These are phyloP conservation scores for Epinephelus coioides DNA, from an alignment of 2,797 vertebrate species.

Conservation along the genomic window DNA sequence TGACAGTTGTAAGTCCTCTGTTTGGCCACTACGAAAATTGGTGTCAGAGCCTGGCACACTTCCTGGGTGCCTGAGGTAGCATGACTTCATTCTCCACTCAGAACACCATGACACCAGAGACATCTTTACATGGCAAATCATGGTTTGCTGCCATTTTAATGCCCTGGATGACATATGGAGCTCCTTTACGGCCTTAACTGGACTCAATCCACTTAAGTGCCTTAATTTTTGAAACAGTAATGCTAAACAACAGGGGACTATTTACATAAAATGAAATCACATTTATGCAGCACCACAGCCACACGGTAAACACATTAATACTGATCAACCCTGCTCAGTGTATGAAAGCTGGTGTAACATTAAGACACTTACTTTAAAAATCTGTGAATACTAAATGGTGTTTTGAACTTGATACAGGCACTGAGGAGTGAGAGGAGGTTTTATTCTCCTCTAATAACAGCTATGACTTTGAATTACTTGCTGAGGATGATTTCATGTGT, in stretches of 20 bases:
- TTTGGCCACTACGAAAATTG: too few relatives aligned
- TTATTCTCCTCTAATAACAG: background rate
- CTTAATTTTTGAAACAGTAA: background rate
- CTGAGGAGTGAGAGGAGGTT: background rate
- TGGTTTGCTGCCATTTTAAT: too few relatives aligned
- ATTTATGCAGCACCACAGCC: constrained; percentile 12
- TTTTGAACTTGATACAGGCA: constrained; percentile 6
- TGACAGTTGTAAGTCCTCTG: too few relatives aligned
- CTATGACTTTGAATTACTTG: background rate
- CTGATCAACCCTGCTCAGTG: constrained; percentile 1
- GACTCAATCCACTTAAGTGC: background rate
- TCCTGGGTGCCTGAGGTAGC: too few relatives aligned
- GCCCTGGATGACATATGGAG: too few relatives aligned
- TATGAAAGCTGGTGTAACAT: constrained; percentile 26
- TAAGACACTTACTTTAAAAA: constrained; percentile 8
- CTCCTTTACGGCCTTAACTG: background rate
- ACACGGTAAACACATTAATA: constrained; percentile 18
- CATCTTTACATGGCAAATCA: too few relatives aligned
- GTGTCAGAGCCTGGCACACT: too few relatives aligned
- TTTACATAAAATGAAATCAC: constrained; percentile 11
- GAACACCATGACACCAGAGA: too few relatives aligned
- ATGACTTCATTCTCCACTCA: too few relatives aligned
- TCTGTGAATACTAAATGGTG: constrained; percentile 19
- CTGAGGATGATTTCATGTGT: background rate
- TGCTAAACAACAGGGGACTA: background rate